Conservation (phyloP, 2,888 invertebrate genomes). For the Tipula confusa region DNA sequence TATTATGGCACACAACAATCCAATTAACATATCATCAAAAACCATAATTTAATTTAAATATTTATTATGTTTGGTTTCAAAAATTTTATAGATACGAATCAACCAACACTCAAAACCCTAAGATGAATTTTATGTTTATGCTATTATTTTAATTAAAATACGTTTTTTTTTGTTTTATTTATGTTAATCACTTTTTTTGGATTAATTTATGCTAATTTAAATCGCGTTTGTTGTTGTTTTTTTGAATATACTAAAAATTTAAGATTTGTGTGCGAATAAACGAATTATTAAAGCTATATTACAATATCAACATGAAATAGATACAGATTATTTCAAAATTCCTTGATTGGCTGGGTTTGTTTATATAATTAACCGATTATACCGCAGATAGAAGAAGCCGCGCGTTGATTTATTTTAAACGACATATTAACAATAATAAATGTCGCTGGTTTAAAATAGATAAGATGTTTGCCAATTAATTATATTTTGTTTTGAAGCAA, state of each 20-base stretch:
- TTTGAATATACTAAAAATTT: background rate
- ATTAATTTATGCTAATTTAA: constrained; percentile 12
- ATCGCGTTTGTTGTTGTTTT: background rate
- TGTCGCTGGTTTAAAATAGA: background rate
- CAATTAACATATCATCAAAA: constrained; percentile 9
- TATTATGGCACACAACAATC: background rate
- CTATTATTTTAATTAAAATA: background rate
- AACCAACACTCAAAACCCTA: background rate
- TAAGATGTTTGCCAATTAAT: background rate
- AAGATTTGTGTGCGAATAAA: constrained; percentile 3
- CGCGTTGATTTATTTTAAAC: background rate
- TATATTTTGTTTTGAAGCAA: background rate
- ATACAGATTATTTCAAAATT: background rate
- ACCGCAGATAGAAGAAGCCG: background rate
- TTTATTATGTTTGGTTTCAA: background rate
- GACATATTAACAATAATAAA: background rate
- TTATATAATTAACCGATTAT: background rate
- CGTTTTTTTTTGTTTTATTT: background rate
- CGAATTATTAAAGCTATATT: background rate
- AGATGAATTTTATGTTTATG: background rate
- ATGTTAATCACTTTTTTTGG: background rate
- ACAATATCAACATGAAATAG: background rate
- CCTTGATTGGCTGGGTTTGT: background rate
- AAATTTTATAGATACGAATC: background rate
- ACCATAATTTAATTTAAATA: background rate